A percentile compares a stretch with the other conserved stretches of the same genome.
These are phyloP conservation scores for Halcyon leucocephala DNA, from an alignment of 2,797 vertebrate genomes.

Conservation along the genomic window DNA sequence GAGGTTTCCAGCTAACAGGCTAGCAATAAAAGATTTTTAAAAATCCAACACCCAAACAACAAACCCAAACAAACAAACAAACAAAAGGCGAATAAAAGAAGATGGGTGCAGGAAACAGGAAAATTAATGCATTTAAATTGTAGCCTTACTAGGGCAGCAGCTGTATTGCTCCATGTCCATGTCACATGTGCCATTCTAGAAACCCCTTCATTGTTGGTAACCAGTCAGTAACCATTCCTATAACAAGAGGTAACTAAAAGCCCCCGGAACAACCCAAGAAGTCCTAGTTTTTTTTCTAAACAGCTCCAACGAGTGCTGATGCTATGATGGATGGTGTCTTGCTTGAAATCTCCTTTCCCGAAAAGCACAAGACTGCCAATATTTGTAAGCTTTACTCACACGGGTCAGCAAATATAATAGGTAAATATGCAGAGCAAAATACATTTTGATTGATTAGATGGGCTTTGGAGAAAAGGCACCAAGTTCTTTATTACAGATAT, in stretches of 20 bases:
- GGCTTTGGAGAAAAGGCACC: neutral
- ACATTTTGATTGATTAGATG: slow-evolving; percentile 28
- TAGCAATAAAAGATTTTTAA: neutral
- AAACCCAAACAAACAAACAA: neutral
- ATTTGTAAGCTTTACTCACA: slow-evolving; percentile 7
- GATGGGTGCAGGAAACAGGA: neutral
- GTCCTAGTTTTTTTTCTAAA: neutral
- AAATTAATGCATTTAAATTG: neutral
- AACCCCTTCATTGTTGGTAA: neutral
- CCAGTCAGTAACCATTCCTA: neutral
- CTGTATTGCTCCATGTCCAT: neutral
- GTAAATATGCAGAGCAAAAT: slow-evolving; percentile 42
- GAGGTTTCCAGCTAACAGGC: neutral
- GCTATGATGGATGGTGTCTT: neutral
- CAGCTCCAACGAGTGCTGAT: neutral
- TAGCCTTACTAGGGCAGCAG: neutral
- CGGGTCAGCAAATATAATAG: slow-evolving; percentile 47
- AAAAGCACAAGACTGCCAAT: slow-evolving; percentile 15
- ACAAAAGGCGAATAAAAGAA: neutral
- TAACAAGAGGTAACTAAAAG: neutral
- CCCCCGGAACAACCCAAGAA: neutral
- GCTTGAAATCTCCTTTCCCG: neutral
- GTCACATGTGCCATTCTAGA: neutral
- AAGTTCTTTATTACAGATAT: slow-evolving; percentile 18
- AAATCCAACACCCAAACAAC: neutral